Base-by-base conservation (phyloP, 2,113 vertebrate genomes). In the Larimichthys crocea region DNA sequence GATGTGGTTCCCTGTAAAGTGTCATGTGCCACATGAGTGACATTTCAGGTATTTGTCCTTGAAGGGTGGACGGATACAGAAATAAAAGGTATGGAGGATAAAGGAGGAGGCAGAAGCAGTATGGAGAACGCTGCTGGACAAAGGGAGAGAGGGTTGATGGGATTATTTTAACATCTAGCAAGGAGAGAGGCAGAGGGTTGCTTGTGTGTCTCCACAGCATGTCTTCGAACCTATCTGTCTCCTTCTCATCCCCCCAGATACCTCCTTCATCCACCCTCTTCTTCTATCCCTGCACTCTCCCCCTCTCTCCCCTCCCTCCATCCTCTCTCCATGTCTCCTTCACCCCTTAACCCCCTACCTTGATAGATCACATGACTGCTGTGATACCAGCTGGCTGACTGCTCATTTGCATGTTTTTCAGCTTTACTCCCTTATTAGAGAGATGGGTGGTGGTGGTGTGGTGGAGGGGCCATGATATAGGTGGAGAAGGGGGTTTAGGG, bases 331-430 rank as follows among this genome's bases (percentile, higher is more conserved):
- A 55, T 55, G 67, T 88, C 89, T 89, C 88, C 89, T 91, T 92
- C 92, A 94, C 85, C 93, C 86, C 74, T 50, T 84, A 85, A 92
- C 92, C 92, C 87, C 89, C 89, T 93, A 93, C 91, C 89, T 93
- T 94, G 92, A 94, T 90, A 93, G 89, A 93, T 93, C 94, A 94
- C 93, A 93, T 93, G 92, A 89, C 89, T 88, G 83, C 86, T 93
- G 90, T 93, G 92, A 92, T 93, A 92, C 93, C 94, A 94, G 94
- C 94, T 94, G 94, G 91, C 92, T 91, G 82, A 80, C 89, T 88
- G 91, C 90, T 94, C 91, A 94, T 94, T 94, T 94, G 92, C 94
- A 94, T 94, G 90, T 88, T 78, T 91, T 93, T 91, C 91, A 94
- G 88, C 80, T 85, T 86, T 69, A 71, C 85, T 89, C 87, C 79